Evolutionary conservation across 2,797 vertebrate genomes (phyloP).

Genomic region (Anolis apletophallus): DNA sequence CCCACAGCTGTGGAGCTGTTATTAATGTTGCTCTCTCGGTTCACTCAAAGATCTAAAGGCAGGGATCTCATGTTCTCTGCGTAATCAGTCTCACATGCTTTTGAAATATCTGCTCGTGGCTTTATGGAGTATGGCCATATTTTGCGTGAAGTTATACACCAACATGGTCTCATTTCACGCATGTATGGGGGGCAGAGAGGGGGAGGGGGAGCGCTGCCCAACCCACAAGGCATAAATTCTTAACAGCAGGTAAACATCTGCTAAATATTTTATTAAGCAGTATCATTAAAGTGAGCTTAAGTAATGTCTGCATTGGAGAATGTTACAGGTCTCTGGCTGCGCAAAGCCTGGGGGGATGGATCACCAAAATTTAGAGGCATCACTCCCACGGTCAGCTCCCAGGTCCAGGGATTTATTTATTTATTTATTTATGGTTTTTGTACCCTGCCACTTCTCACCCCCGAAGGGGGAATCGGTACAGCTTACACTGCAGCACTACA

Average conservation of each 20-base stretch:
- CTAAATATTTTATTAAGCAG: constrained; percentile 61
- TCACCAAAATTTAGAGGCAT: not conserved
- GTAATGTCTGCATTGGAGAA: constrained; percentile 27
- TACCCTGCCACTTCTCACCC: no score
- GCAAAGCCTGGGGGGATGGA: not conserved
- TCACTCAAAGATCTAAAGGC: constrained; percentile 82
- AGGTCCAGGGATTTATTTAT: no score
- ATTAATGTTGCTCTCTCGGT: constrained; percentile 78
- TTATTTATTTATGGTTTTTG: no score
- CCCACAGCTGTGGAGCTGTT: constrained; percentile 80
- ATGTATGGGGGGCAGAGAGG: not conserved
- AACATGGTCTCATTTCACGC: constrained; percentile 66
- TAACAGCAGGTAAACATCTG: constrained; percentile 62
- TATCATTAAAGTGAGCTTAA: constrained; percentile 42
- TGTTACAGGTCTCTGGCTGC: constrained; percentile 13
- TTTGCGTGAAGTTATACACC: constrained; percentile 71
- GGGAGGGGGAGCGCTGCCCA: constrained; percentile 44
- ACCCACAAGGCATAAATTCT: constrained; percentile 62
- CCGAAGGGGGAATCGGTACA: no score
- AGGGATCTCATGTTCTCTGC: constrained; percentile 74
- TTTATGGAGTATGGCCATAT: constrained; percentile 79
- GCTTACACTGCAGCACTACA: no score
- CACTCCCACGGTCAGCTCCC: not conserved
- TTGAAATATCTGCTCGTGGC: constrained; percentile 76
- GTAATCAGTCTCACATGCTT: constrained; percentile 81